These are phyloP conservation scores for Erannis defoliaria DNA, from an alignment of 2,888 invertebrate genomes.

Conservation along the genomic window DNA sequence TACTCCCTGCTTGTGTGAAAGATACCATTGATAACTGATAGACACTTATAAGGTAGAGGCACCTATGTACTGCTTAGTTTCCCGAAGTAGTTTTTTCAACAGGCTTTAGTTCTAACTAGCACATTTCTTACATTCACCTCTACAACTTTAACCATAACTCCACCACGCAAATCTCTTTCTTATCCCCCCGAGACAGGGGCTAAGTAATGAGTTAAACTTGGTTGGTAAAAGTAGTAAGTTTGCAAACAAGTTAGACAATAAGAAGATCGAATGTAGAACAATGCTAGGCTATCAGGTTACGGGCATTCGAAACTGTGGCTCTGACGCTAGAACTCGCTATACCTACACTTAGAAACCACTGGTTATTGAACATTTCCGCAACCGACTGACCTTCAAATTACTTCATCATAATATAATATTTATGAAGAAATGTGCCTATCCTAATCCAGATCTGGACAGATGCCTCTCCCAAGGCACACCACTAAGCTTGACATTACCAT, in stretches of 20 bases:
- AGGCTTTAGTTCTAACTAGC: conserved; percentile 48
- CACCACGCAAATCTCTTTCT: conserved; percentile 12
- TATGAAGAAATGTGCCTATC: too few species aligned
- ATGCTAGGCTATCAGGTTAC: conserved; percentile 52
- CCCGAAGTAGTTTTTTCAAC: conserved; percentile 33
- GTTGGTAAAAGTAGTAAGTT: conserved; percentile 51
- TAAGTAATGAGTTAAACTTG: conserved; percentile 8
- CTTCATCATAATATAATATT: too few species aligned
- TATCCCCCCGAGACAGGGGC: conserved; percentile 14
- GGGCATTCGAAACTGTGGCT: conserved; percentile 34
- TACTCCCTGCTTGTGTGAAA: too few species aligned
- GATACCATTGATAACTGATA: background rate
- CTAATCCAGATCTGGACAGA: too few species aligned
- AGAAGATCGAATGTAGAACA: conserved; percentile 57
- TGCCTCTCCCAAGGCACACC: too few species aligned
- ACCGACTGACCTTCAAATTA: too few species aligned
- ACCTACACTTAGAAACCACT: background rate
- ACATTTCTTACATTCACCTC: conserved; percentile 51
- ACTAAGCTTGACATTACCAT: too few species aligned
- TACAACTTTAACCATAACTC: conserved; percentile 10
- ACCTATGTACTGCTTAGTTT: conserved; percentile 22
- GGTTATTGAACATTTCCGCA: too few species aligned
- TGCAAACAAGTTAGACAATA: conserved; percentile 73
- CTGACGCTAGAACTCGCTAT: conserved; percentile 7
- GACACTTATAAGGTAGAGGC: background rate